These are phyloP conservation scores for Leucoraja erinaceus DNA, from an alignment of 2,113 vertebrate species.

Conservation along the genomic window DNA sequence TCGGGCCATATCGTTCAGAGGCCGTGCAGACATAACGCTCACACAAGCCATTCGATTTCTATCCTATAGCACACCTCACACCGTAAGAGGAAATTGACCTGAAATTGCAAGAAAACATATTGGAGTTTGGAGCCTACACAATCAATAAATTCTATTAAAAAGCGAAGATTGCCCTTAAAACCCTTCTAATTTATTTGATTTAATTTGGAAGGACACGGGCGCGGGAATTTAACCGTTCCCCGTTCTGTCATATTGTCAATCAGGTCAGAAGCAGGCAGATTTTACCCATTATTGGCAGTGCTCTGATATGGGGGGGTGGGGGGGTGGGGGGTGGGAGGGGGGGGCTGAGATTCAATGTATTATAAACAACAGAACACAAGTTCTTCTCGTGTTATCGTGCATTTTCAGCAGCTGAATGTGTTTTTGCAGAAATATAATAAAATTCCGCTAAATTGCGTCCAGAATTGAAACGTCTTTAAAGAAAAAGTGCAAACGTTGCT, in stretches of 20 bases:
- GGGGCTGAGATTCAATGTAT: no score
- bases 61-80: not conserved
- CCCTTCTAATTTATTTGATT: not conserved
- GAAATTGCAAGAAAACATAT: not conserved
- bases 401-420: not conserved
- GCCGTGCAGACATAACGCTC: not conserved
- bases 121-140: not conserved
- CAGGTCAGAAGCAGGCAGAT: not conserved
- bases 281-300: not conserved
- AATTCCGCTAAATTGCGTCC: not conserved
- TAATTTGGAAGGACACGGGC: not conserved
- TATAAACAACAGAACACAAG: no score
- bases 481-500: not conserved
- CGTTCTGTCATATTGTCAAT: not conserved
- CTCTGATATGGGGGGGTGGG: no score
- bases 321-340: no score
- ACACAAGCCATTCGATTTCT: not conserved
- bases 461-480: not conserved
- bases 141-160: slow-evolving; percentile 15
- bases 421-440: not conserved
- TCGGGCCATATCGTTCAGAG: not conserved
- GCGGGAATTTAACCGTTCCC: not conserved
- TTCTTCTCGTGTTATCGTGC: not conserved
- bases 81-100: not conserved
- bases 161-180: slow-evolving; percentile 26